phyloP scores from a whole-genome alignment of 1,140 invertebrate genomes.

The Odontomachus brunneus region DNA sequence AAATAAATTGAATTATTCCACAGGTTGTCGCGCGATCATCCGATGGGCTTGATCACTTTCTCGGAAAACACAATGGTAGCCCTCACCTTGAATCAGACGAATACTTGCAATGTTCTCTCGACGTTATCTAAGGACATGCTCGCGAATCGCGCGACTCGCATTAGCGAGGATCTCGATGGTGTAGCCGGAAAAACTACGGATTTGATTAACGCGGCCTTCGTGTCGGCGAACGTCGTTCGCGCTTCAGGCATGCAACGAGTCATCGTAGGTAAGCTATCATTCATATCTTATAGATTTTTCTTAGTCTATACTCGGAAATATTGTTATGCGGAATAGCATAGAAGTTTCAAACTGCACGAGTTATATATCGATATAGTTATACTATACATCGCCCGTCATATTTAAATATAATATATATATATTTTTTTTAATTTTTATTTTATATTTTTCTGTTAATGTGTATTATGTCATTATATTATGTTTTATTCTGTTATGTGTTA shows the following conservation, averaged over 20 bases:
- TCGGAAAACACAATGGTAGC: slow-evolving; percentile 9
- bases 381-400: too few species aligned
- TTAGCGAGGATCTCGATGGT: neutral
- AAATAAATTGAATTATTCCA: neutral
- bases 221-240: slow-evolving; percentile 6
- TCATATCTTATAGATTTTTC: neutral
- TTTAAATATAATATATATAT: too few species aligned
- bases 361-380: too few species aligned
- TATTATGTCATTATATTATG: too few species aligned
- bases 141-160: neutral
- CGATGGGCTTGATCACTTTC: slow-evolving; percentile 36
- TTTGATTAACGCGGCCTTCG: slow-evolving; percentile 12
- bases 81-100: slow-evolving; percentile 34
- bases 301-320: too few species aligned
- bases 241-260: slow-evolving; percentile 13
- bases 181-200: slow-evolving; percentile 13
- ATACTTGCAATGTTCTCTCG: neutral
- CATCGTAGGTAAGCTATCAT: neutral
- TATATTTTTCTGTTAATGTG: neutral
- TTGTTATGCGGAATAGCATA: too few species aligned
- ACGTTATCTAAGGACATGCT: slow-evolving; percentile 19
- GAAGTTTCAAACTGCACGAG: too few species aligned
- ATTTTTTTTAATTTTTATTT: too few species aligned
- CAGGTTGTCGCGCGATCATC: slow-evolving; percentile 35
- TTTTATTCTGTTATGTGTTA: too few species aligned